Conservation (phyloP, 2,113 vertebrate genomes). For the Aplodontia rufa region DNA sequence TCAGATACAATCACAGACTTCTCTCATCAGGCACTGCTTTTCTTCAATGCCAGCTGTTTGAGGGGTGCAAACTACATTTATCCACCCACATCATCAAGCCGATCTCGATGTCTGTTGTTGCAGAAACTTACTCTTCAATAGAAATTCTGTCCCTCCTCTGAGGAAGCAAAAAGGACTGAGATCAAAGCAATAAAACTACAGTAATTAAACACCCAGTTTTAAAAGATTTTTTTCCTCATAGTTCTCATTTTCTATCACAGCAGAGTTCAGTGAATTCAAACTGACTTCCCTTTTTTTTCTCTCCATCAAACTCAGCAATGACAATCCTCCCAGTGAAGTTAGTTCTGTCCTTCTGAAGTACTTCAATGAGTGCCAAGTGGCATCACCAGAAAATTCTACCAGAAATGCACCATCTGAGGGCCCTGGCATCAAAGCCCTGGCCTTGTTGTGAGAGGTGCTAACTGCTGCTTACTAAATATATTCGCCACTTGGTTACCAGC, state of each 20-base stretch:
- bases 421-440: not conserved
- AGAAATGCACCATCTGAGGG: not conserved
- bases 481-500: slow-evolving; percentile 71
- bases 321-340: not conserved
- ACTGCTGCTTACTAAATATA: slow-evolving; percentile 59
- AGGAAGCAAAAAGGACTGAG: not conserved
- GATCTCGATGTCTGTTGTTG: not conserved
- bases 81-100: not conserved
- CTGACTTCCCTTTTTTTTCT: slow-evolving; percentile 19
- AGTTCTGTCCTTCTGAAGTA: not conserved
- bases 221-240: not conserved
- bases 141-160: slow-evolving; percentile 4
- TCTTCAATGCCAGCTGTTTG: not conserved
- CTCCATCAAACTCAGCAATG: not conserved
- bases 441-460: slow-evolving; percentile 30
- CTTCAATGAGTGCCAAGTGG: not conserved
- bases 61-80: no score
- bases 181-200: not conserved
- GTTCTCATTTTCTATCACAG: slow-evolving; percentile 15
- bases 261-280: not conserved
- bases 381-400: not conserved
- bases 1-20: not conserved
- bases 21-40: not conserved
- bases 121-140: not conserved
- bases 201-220: not conserved